Conservation (phyloP, 2,113 vertebrate genomes). For the Rousettus leschenaultii region DNA sequence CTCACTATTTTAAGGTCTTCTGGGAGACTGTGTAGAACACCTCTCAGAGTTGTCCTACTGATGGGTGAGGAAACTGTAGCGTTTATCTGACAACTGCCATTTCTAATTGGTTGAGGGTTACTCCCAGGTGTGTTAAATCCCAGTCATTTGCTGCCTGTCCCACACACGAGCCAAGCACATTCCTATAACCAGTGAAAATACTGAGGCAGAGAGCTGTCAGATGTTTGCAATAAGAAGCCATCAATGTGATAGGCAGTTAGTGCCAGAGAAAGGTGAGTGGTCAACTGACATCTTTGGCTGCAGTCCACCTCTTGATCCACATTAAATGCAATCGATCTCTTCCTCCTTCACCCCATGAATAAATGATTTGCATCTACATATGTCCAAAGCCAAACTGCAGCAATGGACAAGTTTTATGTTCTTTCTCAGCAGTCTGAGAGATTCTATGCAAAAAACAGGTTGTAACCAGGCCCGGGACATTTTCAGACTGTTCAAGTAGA, state of each 20-base stretch:
- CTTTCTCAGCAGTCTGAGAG: background rate
- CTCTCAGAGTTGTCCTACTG: background rate
- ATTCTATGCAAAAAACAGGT: no score
- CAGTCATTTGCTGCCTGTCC: background rate
- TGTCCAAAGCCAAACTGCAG: background rate
- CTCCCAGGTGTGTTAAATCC: background rate
- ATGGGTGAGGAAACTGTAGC: background rate
- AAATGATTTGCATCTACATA: background rate
- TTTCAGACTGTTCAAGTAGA: background rate
- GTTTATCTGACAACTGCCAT: background rate
- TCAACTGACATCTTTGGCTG: background rate
- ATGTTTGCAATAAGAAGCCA: background rate
- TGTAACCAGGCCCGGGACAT: background rate
- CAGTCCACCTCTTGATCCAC: background rate
- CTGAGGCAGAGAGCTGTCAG: background rate
- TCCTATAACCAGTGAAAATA: background rate
- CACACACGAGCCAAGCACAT: background rate
- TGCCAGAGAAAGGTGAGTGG: background rate
- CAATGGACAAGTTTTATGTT: background rate
- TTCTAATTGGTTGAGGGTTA: background rate
- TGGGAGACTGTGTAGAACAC: background rate
- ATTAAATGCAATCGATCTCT: background rate
- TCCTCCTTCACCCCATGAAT: background rate
- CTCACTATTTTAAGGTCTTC: background rate
- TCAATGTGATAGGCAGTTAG: background rate